phyloP scores from a whole-genome alignment of 2,113 vertebrate genomes.

The Copsychus sechellarum region DNA sequence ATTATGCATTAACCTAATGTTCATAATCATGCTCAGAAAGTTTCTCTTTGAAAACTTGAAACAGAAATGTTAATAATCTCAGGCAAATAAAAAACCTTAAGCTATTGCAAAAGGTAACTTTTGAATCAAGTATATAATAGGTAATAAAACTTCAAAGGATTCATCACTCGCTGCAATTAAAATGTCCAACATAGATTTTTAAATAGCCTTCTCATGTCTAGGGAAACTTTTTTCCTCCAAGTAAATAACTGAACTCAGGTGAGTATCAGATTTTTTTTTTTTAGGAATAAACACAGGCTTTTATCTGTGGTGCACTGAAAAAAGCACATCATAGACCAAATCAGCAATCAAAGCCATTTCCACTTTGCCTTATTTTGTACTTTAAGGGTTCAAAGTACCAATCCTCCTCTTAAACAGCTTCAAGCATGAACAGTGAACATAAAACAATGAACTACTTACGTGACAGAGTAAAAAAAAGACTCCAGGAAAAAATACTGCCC shows the following conservation, averaged over 20 bases:
- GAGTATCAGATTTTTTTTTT: not conserved
- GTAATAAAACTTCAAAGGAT: constrained; percentile 67
- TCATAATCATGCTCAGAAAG: constrained; percentile 46
- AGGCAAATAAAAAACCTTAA: constrained; percentile 47
- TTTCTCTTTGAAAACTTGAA: constrained; percentile 53
- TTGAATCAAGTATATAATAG: constrained; percentile 41
- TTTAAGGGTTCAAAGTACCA: not conserved
- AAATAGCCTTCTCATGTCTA: constrained; percentile 32
- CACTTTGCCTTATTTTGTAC: not conserved
- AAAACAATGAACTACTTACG: not conserved
- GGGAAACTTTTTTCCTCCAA: not conserved
- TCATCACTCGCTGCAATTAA: constrained; percentile 1
- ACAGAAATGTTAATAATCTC: constrained; percentile 49
- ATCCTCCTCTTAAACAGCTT: not conserved
- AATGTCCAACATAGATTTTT: constrained; percentile 35
- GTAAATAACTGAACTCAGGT: not conserved
- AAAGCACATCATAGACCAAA: not conserved
- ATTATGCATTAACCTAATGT: constrained; percentile 57
- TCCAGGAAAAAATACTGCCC: not conserved
- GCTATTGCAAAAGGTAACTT: constrained; percentile 39
- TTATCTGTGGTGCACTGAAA: not conserved
- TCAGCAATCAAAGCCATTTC: not conserved
- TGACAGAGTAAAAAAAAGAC: not conserved
- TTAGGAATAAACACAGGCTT: not conserved
- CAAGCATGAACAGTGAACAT: not conserved